Base-by-base conservation (phyloP, 2,888 invertebrate genomes). In the Apotomis betuletana region DNA sequence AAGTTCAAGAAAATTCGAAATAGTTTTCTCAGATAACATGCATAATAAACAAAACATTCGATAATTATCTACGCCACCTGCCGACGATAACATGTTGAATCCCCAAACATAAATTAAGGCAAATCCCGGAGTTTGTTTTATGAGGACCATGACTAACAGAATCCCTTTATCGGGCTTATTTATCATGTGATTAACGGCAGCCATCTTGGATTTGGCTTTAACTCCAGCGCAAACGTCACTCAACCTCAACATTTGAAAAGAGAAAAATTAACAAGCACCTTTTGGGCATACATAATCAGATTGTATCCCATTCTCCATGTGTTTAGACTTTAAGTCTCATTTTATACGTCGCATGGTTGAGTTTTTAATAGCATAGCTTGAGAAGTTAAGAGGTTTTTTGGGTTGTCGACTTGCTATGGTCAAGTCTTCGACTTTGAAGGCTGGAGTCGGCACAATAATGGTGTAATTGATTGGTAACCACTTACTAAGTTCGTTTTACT, bases 41-140 rank as follows among this genome's bases (percentile, higher is more conserved):
- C 10, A 49, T 36, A 12, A 57, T 55, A 65, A 65, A 67, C 41
- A 59, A 63, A 69, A 69, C 27, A 12, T 12, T 27, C 55, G 58
- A 69, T 73, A 64, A 74, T 58, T 62, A 67, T 41, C 54, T 44
- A 44, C 13, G 5, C 54, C 68, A 59, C 68, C 73, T 70, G 73
- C 68, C 49, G 3, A 3, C 70, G 55, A 13, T 68, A 54, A 36
- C 54, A 55, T 65, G 15, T 62, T 72, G 46, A 49, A 59, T 46
- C 58, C 58, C 52, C 5, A 55, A 75, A 78, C 78, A 77, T 74
- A 77, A 79, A 75, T 79, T 79, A 79, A 77, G 79, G 75, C 75
- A 78, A 79, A 72, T 75, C 81, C 83, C 78, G 80, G 82, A 67
- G 85, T 87, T 85, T 83, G 81, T 85, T 86, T 85, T 83, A 82